Evolutionary conservation across 1,140 invertebrate species (phyloP).

Genomic region (Latrodectus geometricus): DNA sequence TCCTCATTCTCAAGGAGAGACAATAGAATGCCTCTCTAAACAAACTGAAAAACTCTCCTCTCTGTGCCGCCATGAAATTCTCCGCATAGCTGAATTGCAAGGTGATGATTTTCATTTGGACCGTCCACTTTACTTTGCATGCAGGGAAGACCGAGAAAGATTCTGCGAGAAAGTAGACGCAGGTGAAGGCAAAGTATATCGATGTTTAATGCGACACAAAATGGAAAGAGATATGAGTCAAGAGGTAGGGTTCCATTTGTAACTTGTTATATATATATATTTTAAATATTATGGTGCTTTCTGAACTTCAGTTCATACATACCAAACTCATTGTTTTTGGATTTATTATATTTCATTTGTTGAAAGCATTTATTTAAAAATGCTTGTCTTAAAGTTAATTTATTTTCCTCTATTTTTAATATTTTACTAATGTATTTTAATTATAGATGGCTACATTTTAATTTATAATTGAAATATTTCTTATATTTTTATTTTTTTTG

Average conservation of each 20-base stretch:
- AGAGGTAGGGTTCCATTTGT: conserved; percentile 67
- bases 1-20: conserved; percentile 81
- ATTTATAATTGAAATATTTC: too few species aligned
- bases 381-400: too few species aligned
- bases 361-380: not conserved
- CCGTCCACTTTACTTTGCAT: conserved; percentile 88
- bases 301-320: not conserved
- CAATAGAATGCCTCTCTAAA: conserved; percentile 86
- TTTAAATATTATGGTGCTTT: not conserved
- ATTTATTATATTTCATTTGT: not conserved
- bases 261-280: not conserved
- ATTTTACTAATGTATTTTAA: too few species aligned
- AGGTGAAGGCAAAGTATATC: conserved; percentile 84
- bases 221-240: conserved; percentile 76
- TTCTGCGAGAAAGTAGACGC: conserved; percentile 72
- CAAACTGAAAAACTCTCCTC: conserved; percentile 72
- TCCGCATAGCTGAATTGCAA: conserved; percentile 85
- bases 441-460: too few species aligned
- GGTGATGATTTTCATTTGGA: conserved; percentile 93
- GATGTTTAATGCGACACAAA: conserved; percentile 91
- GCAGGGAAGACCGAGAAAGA: conserved; percentile 83
- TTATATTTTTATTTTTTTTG: too few species aligned
- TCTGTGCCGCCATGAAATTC: conserved; percentile 82
- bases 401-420: too few species aligned
- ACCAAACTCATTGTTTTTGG: too few species aligned